Base-by-base conservation (phyloP, 2,113 vertebrate species). In the Herpetotheres cachinnans region DNA sequence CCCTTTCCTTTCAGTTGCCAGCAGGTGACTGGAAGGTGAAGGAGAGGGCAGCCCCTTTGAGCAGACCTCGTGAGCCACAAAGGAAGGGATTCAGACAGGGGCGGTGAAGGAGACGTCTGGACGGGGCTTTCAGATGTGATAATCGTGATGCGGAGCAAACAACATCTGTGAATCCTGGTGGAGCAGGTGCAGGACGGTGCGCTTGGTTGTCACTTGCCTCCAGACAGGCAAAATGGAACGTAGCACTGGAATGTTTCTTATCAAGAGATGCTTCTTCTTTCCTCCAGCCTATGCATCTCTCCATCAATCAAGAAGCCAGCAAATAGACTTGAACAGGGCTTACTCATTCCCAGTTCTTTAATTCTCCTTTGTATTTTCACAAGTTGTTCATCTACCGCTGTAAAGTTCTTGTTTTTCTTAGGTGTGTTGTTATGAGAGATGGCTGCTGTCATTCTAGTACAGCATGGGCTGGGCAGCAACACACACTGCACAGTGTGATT, bases 1-100 rank as follows among this genome's bases (percentile, higher is more conserved):
- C 21, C 58, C 24, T 58, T 54, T 56, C 49, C 58, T 52, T 92
- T 40, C 30, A 30, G 84, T 88, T 10, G 2, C 76, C 54, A 65
- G 42, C 0, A 0, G 30, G 44, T 47, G 21, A 38, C 8, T 63
- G 80, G 74, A 66, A 86, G 79, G 89, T 73, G 54, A 38, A 36
- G 59, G 42, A 24, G 65, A 54, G 44, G 42, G 32, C 81, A 86
- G 73, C 9, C 32, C 26, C 82, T 82, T 29, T 40, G 58, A 59
- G 22, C 34, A 58, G 61, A 50, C 12, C 21, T 52, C 0, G 0
- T 34, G 46, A 76, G 46, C n/a, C 7, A 3, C 40, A 11, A 40
- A 54, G 62, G n/a, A 25, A 24, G 61, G 82, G 16, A 34, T 6
- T 38, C 0, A 5, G 82, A 40, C 0, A 14, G 2, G 32, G n/a